Percentiles rank a stretch among this genome's conserved stretches.
phyloP scores from a whole-genome alignment of 92 coral and sea anemone species.

The Zoanthus solanderi region DNA sequence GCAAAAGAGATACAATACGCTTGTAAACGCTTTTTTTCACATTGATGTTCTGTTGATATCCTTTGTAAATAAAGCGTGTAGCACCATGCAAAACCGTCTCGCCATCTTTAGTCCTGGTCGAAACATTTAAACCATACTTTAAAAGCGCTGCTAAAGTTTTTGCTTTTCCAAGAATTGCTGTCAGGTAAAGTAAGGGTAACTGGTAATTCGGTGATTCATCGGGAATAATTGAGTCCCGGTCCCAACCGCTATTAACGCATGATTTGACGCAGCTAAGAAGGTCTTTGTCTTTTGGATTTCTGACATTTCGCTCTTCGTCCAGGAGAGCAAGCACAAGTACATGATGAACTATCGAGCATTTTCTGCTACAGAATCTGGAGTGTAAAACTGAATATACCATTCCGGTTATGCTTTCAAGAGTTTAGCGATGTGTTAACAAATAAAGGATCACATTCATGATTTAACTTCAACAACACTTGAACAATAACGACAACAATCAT shows the following conservation, averaged over 20 bases:
- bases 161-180: constrained; percentile 28
- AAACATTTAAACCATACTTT: constrained; percentile 4
- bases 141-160: constrained; percentile 24
- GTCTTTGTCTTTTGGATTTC: too few species aligned
- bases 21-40: neutral
- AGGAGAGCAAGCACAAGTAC: constrained; percentile 17
- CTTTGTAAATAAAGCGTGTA: constrained; percentile 22
- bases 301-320: constrained; percentile 5
- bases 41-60: constrained; percentile 21
- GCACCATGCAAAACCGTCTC: constrained; percentile 23
- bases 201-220: constrained; percentile 30
- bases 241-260: neutral
- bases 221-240: constrained; percentile 8
- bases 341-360: constrained; percentile 13
- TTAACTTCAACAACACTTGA: too few species aligned
- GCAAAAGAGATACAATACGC: neutral
- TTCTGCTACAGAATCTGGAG: constrained; percentile 18
- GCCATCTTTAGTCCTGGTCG: constrained; percentile 9
- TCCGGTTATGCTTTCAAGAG: neutral
- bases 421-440: too few species aligned
- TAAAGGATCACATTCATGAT: too few species aligned
- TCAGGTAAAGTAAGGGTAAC: constrained; percentile 20
- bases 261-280: too few species aligned
- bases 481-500: too few species aligned
- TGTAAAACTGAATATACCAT: constrained; percentile 24